These are phyloP conservation scores for Streblospio benedicti DNA, from an alignment of 1,140 invertebrate species.

Conservation along the genomic window DNA sequence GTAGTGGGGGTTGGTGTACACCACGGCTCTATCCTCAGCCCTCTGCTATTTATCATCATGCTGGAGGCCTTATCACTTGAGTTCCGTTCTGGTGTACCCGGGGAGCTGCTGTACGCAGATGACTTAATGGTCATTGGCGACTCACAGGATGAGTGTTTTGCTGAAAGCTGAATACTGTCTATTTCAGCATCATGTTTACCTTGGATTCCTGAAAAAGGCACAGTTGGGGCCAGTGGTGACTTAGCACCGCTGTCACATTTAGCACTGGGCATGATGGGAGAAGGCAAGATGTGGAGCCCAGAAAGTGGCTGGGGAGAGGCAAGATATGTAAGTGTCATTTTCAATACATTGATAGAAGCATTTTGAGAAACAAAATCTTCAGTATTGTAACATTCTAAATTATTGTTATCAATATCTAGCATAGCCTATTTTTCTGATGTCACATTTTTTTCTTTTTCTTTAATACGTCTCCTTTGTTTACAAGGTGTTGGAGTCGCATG, in stretches of 20 bases:
- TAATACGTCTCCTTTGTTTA: constrained; percentile 11
- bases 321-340: constrained; percentile 51
- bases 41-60: no score
- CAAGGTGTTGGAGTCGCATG: constrained; percentile 55
- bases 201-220: constrained; percentile 66
- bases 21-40: no score
- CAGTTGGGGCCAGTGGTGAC: constrained; percentile 66
- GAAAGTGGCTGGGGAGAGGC: constrained; percentile 64
- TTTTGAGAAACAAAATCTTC: no score
- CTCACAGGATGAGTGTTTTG: no score
- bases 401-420: no score
- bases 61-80: no score
- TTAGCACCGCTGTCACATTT: constrained; percentile 64
- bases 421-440: background rate
- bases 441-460: background rate
- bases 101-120: no score
- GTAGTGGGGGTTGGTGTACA: no score
- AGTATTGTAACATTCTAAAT: no score
- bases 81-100: no score
- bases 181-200: constrained; percentile 59
- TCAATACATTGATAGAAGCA: background rate
- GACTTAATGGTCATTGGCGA: no score
- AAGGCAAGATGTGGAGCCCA: constrained; percentile 69
- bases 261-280: constrained; percentile 63
- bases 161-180: no score